These are phyloP conservation scores for Genyomyrus donnyi DNA, from an alignment of 2,113 vertebrate species.

Conservation along the genomic window DNA sequence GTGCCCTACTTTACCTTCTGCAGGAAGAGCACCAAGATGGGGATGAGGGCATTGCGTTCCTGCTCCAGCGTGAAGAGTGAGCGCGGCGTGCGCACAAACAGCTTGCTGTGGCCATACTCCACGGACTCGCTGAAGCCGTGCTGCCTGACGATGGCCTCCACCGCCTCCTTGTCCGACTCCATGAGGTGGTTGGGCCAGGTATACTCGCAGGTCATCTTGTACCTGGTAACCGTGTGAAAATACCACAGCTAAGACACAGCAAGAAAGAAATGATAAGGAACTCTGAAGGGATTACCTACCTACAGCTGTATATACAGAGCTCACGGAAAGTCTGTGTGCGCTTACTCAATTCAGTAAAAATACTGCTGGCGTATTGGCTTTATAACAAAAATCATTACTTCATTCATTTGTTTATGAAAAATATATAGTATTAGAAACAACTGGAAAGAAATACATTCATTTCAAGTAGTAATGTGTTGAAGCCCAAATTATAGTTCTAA, in stretches of 20 bases:
- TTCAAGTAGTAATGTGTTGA: background rate
- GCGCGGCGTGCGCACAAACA: slow-evolving; percentile 79
- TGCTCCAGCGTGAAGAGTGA: slow-evolving; percentile 77
- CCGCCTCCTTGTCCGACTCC: slow-evolving; percentile 68
- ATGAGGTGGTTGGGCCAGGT: slow-evolving; percentile 95
- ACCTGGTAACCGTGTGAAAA: slow-evolving; percentile 49
- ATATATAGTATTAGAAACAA: background rate
- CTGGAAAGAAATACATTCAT: background rate
- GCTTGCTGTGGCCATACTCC: slow-evolving; percentile 78
- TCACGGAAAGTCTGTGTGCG: background rate
- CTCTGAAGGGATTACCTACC: background rate
- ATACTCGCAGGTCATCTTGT: slow-evolving; percentile 96
- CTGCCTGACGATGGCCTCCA: slow-evolving; percentile 76
- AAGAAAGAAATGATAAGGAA: background rate
- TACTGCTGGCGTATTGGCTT: background rate
- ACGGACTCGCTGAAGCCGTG: slow-evolving; percentile 78
- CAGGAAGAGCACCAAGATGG: slow-evolving; percentile 84
- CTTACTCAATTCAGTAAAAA: background rate
- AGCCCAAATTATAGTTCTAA: background rate
- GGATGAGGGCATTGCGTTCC: slow-evolving; percentile 72
- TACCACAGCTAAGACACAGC: background rate
- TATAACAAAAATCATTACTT: background rate
- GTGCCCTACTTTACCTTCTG: slow-evolving; percentile 72
- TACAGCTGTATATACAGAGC: background rate
- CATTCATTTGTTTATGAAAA: background rate